A percentile compares a stretch with the other conserved stretches of the same genome.
These are phyloP conservation scores for Parazoanthus swiftii DNA, from an alignment of 92 coral and sea anemone genomes.

Conservation along the genomic window DNA sequence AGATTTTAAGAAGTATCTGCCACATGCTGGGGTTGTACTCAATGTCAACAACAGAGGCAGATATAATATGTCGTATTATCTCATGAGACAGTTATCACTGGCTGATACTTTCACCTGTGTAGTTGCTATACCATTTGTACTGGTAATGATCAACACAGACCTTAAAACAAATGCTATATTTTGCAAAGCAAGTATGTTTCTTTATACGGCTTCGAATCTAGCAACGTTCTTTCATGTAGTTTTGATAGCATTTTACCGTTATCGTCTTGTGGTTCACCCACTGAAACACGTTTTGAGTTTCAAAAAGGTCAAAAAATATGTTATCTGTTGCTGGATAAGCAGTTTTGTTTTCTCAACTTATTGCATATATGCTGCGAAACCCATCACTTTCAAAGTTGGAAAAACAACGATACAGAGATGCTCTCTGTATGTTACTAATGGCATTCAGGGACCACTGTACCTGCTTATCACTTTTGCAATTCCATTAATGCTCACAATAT, in stretches of 20 bases:
- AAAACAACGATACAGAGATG: neutral
- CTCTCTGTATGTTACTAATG: neutral
- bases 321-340: conserved; percentile 12
- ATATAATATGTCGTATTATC: conserved; percentile 36
- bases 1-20: conserved; percentile 25
- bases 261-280: conserved; percentile 26
- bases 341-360: neutral
- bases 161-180: neutral
- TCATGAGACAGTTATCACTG: conserved; percentile 16
- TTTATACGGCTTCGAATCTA: neutral
- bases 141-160: neutral
- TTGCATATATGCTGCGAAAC: neutral
- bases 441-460: neutral
- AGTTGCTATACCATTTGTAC: neutral
- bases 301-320: neutral
- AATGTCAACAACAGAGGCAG: conserved; percentile 16
- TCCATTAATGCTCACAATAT: conserved; percentile 17
- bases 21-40: conserved; percentile 9
- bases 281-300: conserved; percentile 9
- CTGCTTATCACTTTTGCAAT: neutral
- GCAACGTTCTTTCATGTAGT: conserved; percentile 3
- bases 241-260: conserved; percentile 25
- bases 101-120: conserved; percentile 16
- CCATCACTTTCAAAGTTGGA: neutral
- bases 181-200: conserved; percentile 11